Evolutionary conservation across 2,797 vertebrate species (phyloP), one percentile per base, ranked within the genome.

Genomic region (Macropodus opercularis): DNA sequence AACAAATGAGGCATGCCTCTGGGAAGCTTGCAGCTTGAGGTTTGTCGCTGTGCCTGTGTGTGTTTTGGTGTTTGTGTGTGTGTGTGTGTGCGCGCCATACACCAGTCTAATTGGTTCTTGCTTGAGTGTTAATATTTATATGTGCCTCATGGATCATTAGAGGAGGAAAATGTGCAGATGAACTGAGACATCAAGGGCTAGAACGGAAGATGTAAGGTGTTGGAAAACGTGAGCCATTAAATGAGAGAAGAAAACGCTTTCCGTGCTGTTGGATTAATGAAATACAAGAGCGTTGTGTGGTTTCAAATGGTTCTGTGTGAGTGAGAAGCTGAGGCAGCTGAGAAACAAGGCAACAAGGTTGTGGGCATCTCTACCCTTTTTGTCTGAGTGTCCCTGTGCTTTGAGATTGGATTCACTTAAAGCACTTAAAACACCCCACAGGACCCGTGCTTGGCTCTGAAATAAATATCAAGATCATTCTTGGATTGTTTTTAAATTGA

Each of bases 401-500:
- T 69, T 14, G 15, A 73, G 79, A 83, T 84, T 77, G 75, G 72
- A 86, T 89, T 83, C 76, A 85, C 79, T 86, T 84, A 81, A 85
- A 85, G 74, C 85, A 84, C 79, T 89, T 85, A 81, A 86, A 84
- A 79, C 58, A 56, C 43, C 86, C 72, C 72, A 58, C 63, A 63
- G 77, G 75, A 81, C 60, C 59, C 23, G 15, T 38, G 67, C 74
- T 69, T 60, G 72, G 69, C 84, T 71, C 68, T 55, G 83, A 80
- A 83, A 86, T 83, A 87, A 86, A 87, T 80, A 87, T 82, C 84
- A 72, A 79, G 69, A 88, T 86, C 59, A 10, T 72, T 77, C 71
- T 70, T 66, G 75, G 80, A 88, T 88, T 87, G 85, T 89, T 87
- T 85, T 86, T 77, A 82, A 85, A 88, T 85, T 87, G 81, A 89